Conservation (phyloP, 2,797 vertebrate genomes). For the Meriones psammophilus region DNA sequence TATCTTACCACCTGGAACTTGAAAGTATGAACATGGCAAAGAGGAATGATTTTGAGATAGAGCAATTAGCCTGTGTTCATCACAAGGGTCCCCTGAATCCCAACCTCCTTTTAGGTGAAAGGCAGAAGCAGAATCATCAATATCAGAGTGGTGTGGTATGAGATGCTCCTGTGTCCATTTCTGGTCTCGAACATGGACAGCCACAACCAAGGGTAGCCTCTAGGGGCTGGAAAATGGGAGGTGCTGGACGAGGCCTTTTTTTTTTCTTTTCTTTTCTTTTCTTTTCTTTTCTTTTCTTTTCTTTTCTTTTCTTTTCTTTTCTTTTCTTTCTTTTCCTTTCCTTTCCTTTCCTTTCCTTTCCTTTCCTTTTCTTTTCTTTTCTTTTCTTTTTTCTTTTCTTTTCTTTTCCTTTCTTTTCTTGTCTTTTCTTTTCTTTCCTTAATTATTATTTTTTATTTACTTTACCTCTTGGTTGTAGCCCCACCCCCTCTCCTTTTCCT, state of each 20-base stretch:
- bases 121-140: background rate
- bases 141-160: background rate
- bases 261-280: background rate
- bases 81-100: background rate
- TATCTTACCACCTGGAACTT: background rate
- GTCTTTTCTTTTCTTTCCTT: background rate
- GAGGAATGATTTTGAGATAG: background rate
- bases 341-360: no score
- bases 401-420: background rate
- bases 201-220: background rate
- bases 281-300: background rate
- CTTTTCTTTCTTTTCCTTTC: background rate
- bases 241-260: background rate
- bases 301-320: background rate
- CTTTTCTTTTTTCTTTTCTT: background rate
- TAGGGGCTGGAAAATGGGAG: background rate
- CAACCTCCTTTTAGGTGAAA: background rate
- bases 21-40: background rate
- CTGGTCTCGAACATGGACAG: background rate
- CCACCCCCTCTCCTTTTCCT: no score
- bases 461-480: no score
- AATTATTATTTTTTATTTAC: background rate
- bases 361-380: background rate
- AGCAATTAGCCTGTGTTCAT: background rate
- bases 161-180: background rate